phyloP scores from a whole-genome alignment of 2,797 vertebrate species.

The Danio choprae region DNA sequence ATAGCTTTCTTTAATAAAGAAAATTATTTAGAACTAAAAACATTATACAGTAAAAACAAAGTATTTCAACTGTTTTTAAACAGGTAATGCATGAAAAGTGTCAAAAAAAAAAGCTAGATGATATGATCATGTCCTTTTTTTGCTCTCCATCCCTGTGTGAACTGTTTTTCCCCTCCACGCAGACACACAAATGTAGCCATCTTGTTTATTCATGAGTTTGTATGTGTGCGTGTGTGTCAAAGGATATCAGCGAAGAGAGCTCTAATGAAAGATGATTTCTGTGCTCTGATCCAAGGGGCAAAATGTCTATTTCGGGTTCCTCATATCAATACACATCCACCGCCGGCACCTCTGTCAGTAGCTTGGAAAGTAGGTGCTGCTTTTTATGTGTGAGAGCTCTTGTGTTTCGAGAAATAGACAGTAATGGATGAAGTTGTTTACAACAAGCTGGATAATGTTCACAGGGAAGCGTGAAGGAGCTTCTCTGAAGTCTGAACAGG shows the following conservation, averaged over 20 bases:
- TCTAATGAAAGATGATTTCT: conserved; percentile 70
- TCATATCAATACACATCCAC: conserved; percentile 68
- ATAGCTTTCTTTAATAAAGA: not conserved
- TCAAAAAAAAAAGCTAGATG: not conserved
- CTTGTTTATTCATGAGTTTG: conserved; percentile 59
- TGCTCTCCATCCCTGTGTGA: conserved; percentile 1
- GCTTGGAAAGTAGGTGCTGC: conserved; percentile 53
- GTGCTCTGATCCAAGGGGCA: conserved; percentile 66
- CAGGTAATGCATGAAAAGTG: not conserved
- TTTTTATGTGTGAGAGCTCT: conserved; percentile 53
- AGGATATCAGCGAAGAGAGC: conserved; percentile 63
- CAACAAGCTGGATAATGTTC: conserved; percentile 16
- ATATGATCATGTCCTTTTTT: not conserved
- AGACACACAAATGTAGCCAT: conserved; percentile 9
- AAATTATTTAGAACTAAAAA: too few species aligned
- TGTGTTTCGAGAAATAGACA: conserved; percentile 3
- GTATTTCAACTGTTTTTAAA: not conserved
- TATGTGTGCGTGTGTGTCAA: conserved; percentile 60
- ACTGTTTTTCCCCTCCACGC: not conserved
- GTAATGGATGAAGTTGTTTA: conserved; percentile 20
- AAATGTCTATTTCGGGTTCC: conserved; percentile 73
- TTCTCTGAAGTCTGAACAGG: not conserved
- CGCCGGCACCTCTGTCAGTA: conserved; percentile 51
- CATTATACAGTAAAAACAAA: not conserved
- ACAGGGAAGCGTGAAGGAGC: not conserved